Evolutionary conservation across 2,797 vertebrate species (phyloP).

Genomic region (Falco rusticolus): DNA sequence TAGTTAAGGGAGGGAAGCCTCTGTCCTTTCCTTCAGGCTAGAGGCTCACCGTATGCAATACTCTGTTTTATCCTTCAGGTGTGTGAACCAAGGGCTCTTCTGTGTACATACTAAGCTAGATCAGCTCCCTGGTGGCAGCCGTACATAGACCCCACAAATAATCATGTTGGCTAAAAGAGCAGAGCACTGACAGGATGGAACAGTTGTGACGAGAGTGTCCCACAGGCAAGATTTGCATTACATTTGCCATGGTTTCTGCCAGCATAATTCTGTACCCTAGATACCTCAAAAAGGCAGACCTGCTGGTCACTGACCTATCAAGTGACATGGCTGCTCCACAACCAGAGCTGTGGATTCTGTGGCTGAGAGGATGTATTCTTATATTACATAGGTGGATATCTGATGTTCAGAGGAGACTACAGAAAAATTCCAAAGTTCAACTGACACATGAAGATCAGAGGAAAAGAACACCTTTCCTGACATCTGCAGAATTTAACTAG

Average conservation of each 20-base stretch:
- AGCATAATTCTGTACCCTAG: neutral
- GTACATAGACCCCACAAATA: neutral
- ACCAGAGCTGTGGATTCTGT: neutral
- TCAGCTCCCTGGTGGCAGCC: neutral
- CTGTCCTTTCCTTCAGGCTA: neutral
- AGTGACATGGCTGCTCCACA: neutral
- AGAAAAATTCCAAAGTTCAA: neutral
- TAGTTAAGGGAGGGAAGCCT: neutral
- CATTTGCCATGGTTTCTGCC: neutral
- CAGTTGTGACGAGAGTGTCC: neutral
- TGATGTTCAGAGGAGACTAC: neutral
- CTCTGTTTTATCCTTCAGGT: neutral
- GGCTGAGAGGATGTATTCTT: neutral
- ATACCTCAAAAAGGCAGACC: neutral
- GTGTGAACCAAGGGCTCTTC: neutral
- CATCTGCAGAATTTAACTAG: neutral
- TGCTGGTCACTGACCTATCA: neutral
- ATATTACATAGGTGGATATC: neutral
- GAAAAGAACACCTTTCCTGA: neutral
- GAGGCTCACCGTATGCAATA: neutral
- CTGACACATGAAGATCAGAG: neutral
- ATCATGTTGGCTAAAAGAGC: neutral
- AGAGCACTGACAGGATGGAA: neutral
- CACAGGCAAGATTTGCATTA: neutral
- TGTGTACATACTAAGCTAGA: too few species aligned